phyloP scores from a whole-genome alignment of 1,140 invertebrate genomes.

The Aporrectodea caliginosa region DNA sequence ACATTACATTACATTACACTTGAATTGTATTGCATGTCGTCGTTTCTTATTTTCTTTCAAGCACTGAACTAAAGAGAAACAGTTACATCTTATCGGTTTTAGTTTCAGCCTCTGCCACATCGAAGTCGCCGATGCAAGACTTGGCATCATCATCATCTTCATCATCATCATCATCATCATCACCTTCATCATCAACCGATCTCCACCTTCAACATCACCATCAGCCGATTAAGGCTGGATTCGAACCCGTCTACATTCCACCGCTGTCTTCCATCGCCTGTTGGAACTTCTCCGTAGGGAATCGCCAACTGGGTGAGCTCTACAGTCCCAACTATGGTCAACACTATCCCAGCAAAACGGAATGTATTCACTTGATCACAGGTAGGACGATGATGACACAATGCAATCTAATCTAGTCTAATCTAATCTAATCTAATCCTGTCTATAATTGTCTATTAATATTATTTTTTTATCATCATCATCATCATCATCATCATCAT shows the following conservation, averaged over 20 bases:
- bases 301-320: constrained; percentile 59
- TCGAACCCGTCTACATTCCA: background rate
- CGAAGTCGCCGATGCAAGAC: background rate
- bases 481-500: constrained; percentile 5
- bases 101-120: background rate
- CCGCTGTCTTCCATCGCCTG: constrained; percentile 31
- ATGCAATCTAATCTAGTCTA: too few species aligned
- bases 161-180: background rate
- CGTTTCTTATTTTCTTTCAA: too few species aligned
- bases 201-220: background rate
- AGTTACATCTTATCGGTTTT: too few species aligned
- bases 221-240: background rate
- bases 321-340: constrained; percentile 70
- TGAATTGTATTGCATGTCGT: too few species aligned
- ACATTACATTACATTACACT: too few species aligned
- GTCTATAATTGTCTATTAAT: too few species aligned
- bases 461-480: too few species aligned
- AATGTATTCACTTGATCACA: constrained; percentile 67
- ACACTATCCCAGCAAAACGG: constrained; percentile 67
- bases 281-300: constrained; percentile 44
- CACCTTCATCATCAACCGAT: background rate
- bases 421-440: too few species aligned
- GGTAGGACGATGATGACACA: too few species aligned
- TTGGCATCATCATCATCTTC: background rate
- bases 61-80: too few species aligned